Base-by-base conservation (phyloP, 2,113 vertebrate genomes). In the Ammodytes marinus region DNA sequence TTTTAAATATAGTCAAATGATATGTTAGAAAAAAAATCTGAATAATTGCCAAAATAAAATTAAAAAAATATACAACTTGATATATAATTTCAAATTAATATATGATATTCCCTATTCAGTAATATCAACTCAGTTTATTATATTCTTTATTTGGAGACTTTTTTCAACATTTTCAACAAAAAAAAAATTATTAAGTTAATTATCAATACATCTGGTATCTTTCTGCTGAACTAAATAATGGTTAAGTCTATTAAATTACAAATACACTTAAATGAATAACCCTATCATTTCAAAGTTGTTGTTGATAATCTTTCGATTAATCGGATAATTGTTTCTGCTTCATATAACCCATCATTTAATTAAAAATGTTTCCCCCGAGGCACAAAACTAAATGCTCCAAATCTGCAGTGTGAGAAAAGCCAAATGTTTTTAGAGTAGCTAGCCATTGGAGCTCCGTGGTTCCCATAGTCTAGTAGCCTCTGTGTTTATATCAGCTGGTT, bases 401-500 rank as follows among this genome's bases (percentile, higher is more conserved):
- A 50, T 57, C n/a, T 40, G 35, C 58, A 55, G 74, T 83, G 79
- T 80, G 79, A 87, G 77, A 83, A 27, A 86, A 66, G 58, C 63
- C 39, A 70, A 27, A 27, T 46, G 79, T 74, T 39, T 78, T 87
- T 66, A 69, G 82, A 27, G 27, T 27, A 27, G 27, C 27, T 72
- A 76, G 80, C 66, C 39, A 13, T 17, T 58, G 46, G 49, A 79
- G 47, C n/a, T 0, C 46, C 37, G 67, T 27, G 42, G 66, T 82
- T 91, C 88, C 80, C 80, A 89, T 80, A 66, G 83, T 63, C 13
- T 27, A 27, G 47, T 40, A 70, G 82, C 65, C 46, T 75, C 69
- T 84, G 84, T 87, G 88, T 88, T 86, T 92, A 80, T 82, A 92
- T 92, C 92, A 93, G 90, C 90, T 92, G 91, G 88, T 91, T 92